Evolutionary conservation across 37 sponge, comb jelly and placozoan species (phyloP), one percentile per base, ranked within the genome.

Genomic region (Ephydatia muelleri): DNA sequence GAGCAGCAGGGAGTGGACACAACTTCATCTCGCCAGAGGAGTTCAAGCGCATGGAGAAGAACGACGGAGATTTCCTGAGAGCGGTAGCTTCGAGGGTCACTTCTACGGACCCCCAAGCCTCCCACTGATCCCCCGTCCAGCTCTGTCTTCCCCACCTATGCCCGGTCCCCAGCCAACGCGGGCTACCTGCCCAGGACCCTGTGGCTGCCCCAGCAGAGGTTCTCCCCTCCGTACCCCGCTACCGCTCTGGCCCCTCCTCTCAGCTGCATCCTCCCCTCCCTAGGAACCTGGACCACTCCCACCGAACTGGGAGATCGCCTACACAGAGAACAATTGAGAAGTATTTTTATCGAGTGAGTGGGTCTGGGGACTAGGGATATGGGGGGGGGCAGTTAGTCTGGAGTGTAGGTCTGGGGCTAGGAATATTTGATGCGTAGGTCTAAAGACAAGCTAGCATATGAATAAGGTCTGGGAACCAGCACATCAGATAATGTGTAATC

Each of bases 271-370:
- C n/a, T n/a, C n/a, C n/a, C n/a, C 39, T 84, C 16, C 86, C 82
- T 69, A 85, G 88, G 76, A 81, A 87, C 34, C 87, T 93, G 99
- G 99, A 35, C 95, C 97, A 31, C 91, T 98, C 32, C 99, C 99
- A 0, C 68, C 82, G 30, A 95, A 96, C 83, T 98, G 99, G 99
- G 97, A 96, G 78, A 92, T 96, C 23, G 94, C 93, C 43, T 98
- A 98, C 89, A 96, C 99, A 6, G 92, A 94, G 27, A 88, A 87
- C 77, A 92, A 92, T n/a, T 26, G 90, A 98, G 88, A 96, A 96
- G 74, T 98, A 98, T 73, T 98, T n/a, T 95, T 80, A 94, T 98
- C 49, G 95, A 98, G 99, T 98, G 70, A 92, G n/a, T n/a, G n/a
- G 94, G 92, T 31, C 43, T 43, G 43, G 43, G 43, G 43, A 43